phyloP scores from a whole-genome alignment of 2,888 invertebrate genomes.

The Aspidiotus rigidus region DNA sequence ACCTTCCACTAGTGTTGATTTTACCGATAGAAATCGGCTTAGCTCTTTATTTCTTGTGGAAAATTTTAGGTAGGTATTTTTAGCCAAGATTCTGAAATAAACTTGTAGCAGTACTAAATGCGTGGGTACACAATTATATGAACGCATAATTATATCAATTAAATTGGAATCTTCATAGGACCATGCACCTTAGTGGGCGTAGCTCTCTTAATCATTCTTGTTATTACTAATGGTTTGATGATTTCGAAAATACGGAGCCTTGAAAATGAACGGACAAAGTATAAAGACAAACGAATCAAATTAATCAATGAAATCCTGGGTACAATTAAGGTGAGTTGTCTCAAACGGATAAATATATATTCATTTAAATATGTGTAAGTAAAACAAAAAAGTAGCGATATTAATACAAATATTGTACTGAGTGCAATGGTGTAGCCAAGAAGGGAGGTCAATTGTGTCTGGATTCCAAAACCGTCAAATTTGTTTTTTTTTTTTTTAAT shows the following conservation, averaged over 20 bases:
- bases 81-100: too few species aligned
- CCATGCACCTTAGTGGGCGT: slow-evolving; percentile 54
- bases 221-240: slow-evolving; percentile 47
- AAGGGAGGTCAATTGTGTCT: too few species aligned
- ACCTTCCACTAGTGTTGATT: slow-evolving; percentile 47
- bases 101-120: not conserved
- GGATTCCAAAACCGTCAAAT: too few species aligned
- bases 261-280: slow-evolving; percentile 48
- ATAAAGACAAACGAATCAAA: slow-evolving; percentile 51
- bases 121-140: not conserved
- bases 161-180: slow-evolving; percentile 42
- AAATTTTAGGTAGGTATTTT: slow-evolving; percentile 41
- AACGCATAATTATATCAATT: too few species aligned
- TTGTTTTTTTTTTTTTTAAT: too few species aligned
- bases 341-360: too few species aligned
- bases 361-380: too few species aligned
- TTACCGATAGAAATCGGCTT: slow-evolving; percentile 49
- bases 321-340: slow-evolving; percentile 37
- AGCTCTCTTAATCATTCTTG: slow-evolving; percentile 47
- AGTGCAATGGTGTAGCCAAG: too few species aligned
- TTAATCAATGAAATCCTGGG: slow-evolving; percentile 39
- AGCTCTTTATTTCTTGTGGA: slow-evolving; percentile 48
- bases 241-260: slow-evolving; percentile 46
- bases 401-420: too few species aligned
- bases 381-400: too few species aligned